Percentiles rank a stretch among this genome's conserved stretches.
Evolutionary conservation across 2,888 invertebrate species (phyloP).

Genomic region (Cryptus viduatorius): DNA sequence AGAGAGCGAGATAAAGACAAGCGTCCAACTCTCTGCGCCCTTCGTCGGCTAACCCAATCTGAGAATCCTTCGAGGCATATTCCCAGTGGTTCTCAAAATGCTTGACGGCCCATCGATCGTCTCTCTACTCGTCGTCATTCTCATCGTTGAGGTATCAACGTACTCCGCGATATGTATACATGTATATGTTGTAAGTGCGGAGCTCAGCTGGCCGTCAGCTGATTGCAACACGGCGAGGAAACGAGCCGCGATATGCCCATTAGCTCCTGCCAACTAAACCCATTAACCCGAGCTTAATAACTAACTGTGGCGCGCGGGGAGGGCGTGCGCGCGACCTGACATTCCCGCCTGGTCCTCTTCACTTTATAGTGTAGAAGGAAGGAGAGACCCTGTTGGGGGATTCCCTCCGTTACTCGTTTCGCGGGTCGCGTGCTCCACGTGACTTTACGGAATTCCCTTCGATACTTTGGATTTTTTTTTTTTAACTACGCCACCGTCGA

Average conservation of each 20-base stretch:
- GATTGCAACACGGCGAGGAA: slow-evolving; percentile 73
- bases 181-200: slow-evolving; percentile 9
- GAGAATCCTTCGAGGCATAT: slow-evolving; percentile 71
- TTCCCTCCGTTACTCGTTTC: slow-evolving; percentile 19
- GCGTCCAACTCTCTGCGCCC: slow-evolving; percentile 69
- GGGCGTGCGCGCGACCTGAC: slow-evolving; percentile 40
- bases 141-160: background rate
- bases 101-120: slow-evolving; percentile 40
- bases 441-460: slow-evolving; percentile 25
- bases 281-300: slow-evolving; percentile 81
- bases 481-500: background rate
- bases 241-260: slow-evolving; percentile 71
- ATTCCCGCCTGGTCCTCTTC: slow-evolving; percentile 58
- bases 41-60: slow-evolving; percentile 77
- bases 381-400: slow-evolving; percentile 25
- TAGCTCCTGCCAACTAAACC: slow-evolving; percentile 78
- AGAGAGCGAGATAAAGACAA: slow-evolving; percentile 17
- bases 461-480: background rate
- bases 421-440: background rate
- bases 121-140: background rate
- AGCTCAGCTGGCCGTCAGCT: slow-evolving; percentile 82
- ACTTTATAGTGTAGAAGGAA: slow-evolving; percentile 7
- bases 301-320: slow-evolving; percentile 56
- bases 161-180: background rate
- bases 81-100: slow-evolving; percentile 70